Conservation (phyloP, 2,797 vertebrate genomes). For the Mycteria americana region DNA sequence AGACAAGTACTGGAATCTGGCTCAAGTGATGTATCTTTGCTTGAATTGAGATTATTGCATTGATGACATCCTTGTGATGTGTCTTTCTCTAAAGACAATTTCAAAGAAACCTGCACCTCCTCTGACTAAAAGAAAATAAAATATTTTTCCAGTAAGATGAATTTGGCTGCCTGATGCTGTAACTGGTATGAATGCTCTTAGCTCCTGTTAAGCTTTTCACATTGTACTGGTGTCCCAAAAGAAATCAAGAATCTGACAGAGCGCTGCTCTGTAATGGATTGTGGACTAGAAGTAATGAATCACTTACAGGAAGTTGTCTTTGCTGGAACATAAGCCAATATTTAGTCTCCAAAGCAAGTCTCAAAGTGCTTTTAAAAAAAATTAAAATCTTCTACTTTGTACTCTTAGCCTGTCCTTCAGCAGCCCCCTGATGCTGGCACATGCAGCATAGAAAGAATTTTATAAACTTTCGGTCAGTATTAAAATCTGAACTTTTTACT, state of each 20-base stretch:
- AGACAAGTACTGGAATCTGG: not conserved
- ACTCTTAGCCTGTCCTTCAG: not conserved
- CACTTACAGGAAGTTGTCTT: not conserved
- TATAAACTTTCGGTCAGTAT: not conserved
- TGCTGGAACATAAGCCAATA: not conserved
- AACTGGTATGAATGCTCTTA: not conserved
- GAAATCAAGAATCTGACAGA: constrained; percentile 20
- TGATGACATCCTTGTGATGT: not conserved
- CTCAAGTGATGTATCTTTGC: not conserved
- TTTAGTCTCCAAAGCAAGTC: not conserved
- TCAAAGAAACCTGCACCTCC: not conserved
- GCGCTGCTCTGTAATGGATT: not conserved
- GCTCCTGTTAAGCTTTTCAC: not conserved
- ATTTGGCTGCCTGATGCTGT: not conserved
- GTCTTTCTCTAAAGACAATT: not conserved
- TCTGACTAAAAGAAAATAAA: not conserved
- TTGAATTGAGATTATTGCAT: not conserved
- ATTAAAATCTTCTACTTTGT: not conserved
- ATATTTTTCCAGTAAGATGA: not conserved
- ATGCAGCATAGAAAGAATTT: not conserved
- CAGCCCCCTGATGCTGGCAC: not conserved
- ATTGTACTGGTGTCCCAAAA: not conserved
- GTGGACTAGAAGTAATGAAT: constrained; percentile 7
- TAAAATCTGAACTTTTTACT: not conserved
- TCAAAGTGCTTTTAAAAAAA: not conserved